phyloP scores from a whole-genome alignment of 2,888 invertebrate species.

The Pseudococcus viburni region DNA sequence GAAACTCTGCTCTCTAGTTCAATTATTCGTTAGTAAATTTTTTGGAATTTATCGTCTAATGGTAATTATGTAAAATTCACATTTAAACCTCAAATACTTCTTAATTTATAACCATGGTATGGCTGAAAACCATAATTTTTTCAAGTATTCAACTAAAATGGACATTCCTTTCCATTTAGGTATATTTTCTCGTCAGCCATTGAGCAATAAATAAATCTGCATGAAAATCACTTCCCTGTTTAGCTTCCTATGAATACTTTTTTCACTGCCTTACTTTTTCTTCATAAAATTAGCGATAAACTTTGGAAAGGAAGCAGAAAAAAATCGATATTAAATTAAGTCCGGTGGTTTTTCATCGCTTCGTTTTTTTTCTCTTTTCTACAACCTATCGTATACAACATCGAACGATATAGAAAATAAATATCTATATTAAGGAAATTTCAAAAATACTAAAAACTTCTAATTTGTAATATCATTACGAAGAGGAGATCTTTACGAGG shows the following conservation, averaged over 20 bases:
- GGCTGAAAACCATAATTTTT: no score
- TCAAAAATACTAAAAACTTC: conserved; percentile 22
- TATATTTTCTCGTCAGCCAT: no score
- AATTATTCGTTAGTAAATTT: no score
- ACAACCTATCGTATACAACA: no score
- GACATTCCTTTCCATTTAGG: no score
- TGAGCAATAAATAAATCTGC: not conserved
- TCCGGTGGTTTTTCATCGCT: not conserved
- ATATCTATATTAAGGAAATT: conserved; percentile 2
- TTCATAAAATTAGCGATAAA: not conserved
- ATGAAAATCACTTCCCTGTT: not conserved
- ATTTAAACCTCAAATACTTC: no score
- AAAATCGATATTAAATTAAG: not conserved
- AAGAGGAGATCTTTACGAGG: conserved; percentile 18
- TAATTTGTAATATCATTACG: conserved; percentile 39
- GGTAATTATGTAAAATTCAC: no score
- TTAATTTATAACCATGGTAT: no score
- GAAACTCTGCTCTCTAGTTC: no score
- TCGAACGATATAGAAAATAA: not conserved
- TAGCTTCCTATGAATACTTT: not conserved
- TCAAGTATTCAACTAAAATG: no score
- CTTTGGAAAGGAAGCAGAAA: not conserved
- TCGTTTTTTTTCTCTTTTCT: not conserved
- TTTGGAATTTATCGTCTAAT: no score
- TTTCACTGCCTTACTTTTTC: not conserved